Evolutionary conservation across 2,113 vertebrate genomes (phyloP), one percentile per base, ranked within the genome.

Genomic region (Deroptyus accipitrinus): DNA sequence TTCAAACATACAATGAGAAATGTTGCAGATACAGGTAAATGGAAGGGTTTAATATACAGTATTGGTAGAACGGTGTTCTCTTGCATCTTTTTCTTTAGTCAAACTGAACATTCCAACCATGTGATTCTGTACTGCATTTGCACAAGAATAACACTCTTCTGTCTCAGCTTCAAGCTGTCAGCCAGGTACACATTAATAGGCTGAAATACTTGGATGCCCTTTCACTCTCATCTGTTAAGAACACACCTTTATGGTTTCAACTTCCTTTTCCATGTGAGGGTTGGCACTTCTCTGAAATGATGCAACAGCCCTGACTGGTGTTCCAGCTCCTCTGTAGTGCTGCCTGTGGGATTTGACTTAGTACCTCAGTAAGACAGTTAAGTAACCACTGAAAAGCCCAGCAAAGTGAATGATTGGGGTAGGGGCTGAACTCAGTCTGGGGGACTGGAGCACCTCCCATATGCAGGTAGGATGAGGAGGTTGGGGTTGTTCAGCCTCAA

Each of bases 1-100:
- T 99, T 99, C 97, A 99, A 99, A 91, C 99, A 99, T 97, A 99
- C 99, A 44, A 99, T 99, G 99, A 99, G 99, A 97, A 99, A 99
- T 7, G 99, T 99, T 95, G 99, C 99, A 37, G 99, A 99, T 97
- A 99, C 99, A 75, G 99, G 99, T 99, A 97, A 98, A 59, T 48
- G 27, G 6, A 49, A 68, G 17, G 27, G 6, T 52, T 90, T 27
- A 19, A 37, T 24, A 17, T 48, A 49, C 25, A 66, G 13, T 52
- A n/a, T n/a, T 5, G 10, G 9, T 44, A 19, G 44, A 41, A 35
- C 11, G 52, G 6, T 74, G 10, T 13, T 68, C 27, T 55, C 37
- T n/a, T 44, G 14, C 7, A 27, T 44, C 6, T 57, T 37, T 17
- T 46, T 16, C 35, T 55, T 52, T 10, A 83, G 10, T 37, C 33